Evolutionary conservation across 2,888 invertebrate species (phyloP).

Genomic region (Agonopterix heracliana): DNA sequence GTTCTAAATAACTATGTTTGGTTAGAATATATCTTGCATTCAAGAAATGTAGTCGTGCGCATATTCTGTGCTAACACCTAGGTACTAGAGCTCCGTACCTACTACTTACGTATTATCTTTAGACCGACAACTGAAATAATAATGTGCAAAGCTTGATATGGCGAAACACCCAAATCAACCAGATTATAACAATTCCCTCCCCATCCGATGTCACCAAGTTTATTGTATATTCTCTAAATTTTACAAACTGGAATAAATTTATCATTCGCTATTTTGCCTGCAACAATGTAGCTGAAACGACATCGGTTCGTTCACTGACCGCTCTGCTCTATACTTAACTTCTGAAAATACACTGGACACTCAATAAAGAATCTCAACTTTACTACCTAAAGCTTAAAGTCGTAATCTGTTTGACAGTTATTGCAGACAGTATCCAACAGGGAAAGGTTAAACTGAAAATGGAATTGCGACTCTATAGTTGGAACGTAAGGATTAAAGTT

Average conservation of each 20-base stretch:
- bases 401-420: constrained; percentile 2
- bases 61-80: too few species aligned
- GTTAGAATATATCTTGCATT: too few species aligned
- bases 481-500: constrained; percentile 16
- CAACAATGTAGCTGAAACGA: constrained; percentile 10
- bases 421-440: not conserved
- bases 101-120: too few species aligned
- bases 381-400: constrained; percentile 14
- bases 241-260: not conserved
- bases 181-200: too few species aligned
- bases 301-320: constrained; percentile 17
- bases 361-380: constrained; percentile 17
- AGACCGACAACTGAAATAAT: too few species aligned
- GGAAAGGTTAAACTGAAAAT: constrained; percentile 4
- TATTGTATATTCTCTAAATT: not conserved
- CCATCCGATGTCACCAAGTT: too few species aligned
- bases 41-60: too few species aligned
- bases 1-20: too few species aligned
- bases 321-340: constrained; percentile 18
- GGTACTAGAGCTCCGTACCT: too few species aligned
- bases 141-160: too few species aligned
- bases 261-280: not conserved
- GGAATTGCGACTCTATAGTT: constrained; percentile 14
- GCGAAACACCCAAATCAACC: too few species aligned
- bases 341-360: constrained; percentile 4